Base-by-base conservation (phyloP, 2,888 invertebrate species). In the Odontocerum albicorne region DNA sequence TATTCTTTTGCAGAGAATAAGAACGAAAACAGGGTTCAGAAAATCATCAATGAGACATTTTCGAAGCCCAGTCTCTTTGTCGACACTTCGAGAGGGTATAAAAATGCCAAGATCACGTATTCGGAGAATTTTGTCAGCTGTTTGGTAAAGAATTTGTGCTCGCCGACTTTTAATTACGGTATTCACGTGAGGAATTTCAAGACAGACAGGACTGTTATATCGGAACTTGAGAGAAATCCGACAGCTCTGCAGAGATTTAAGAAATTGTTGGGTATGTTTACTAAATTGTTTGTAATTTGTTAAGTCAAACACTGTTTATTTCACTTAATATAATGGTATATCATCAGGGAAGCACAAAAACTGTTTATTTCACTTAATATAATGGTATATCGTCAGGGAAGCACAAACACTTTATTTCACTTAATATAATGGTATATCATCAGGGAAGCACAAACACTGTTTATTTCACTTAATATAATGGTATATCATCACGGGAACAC, bases 171-270 rank as follows among this genome's bases (percentile, higher is more conserved):
- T 64, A 65, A 67, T 31, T 73, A 70, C 57, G 66, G 67, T 22
- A 67, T 83, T 15, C 86, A 87, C 69, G 76, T 83, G 13, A 80
- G 92, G 46, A 83, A 83, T 31, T 93, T 93, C 69, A 92, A 92
- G 73, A 92, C 92, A 0, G 86, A 89, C 62, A 77, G 91, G 47
- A 84, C 82, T 59, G 76, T 87, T 20, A 80, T 83, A 62, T 83
- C 88, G 0, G 91, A 91, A 64, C 67, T 81, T 44, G 80, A 83
- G 62, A 74, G 90, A 63, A 90, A 90, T 71, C 88, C 90, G 1
- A 80, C 85, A 32, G 67, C 90, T 46, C 70, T 83, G n/a, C 78
- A 81, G 60, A 76, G 90, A 68, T 72, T 90, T 59, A 85, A 84
- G 75, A 81, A 82, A 58, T 66, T 70, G 22, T 66, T 82, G 35